Percentiles rank a stretch among this genome's conserved stretches.
Evolutionary conservation across 1,140 invertebrate species (phyloP).

Genomic region (Aphelenchoides besseyi): DNA sequence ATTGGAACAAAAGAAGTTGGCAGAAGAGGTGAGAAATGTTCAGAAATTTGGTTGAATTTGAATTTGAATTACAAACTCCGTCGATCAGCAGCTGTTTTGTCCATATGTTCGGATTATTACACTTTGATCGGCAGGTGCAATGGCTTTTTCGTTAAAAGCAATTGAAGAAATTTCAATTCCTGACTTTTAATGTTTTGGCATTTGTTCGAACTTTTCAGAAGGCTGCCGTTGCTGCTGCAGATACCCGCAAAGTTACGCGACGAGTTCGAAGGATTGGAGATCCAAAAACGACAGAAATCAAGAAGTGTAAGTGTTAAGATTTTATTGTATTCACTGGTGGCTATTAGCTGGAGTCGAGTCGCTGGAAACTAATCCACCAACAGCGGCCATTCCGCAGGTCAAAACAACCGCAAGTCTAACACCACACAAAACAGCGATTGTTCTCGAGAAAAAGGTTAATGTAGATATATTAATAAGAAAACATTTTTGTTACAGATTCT

Average conservation of each 20-base stretch:
- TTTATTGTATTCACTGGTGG: background rate
- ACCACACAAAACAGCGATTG: background rate
- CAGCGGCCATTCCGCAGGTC: background rate
- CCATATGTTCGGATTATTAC: background rate
- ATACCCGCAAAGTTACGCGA: background rate
- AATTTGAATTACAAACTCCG: background rate
- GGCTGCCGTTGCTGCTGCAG: background rate
- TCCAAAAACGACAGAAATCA: background rate
- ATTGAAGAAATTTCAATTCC: background rate
- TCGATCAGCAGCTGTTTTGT: background rate
- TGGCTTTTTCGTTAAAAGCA: background rate
- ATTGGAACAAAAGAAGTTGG: conserved; percentile 16
- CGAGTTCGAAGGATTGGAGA: background rate
- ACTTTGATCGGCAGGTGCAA: background rate
- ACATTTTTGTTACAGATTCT: background rate
- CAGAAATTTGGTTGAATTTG: background rate
- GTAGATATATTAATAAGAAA: background rate
- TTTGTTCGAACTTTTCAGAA: conserved; percentile 1
- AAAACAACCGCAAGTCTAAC: background rate
- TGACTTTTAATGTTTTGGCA: background rate
- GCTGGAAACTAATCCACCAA: background rate
- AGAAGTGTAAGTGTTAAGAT: background rate
- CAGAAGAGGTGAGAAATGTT: conserved; percentile 4
- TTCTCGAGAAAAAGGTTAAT: background rate
- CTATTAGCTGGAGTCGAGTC: background rate